These are phyloP conservation scores for Bombus confusus DNA, from an alignment of 1,140 invertebrate genomes.

Conservation along the genomic window DNA sequence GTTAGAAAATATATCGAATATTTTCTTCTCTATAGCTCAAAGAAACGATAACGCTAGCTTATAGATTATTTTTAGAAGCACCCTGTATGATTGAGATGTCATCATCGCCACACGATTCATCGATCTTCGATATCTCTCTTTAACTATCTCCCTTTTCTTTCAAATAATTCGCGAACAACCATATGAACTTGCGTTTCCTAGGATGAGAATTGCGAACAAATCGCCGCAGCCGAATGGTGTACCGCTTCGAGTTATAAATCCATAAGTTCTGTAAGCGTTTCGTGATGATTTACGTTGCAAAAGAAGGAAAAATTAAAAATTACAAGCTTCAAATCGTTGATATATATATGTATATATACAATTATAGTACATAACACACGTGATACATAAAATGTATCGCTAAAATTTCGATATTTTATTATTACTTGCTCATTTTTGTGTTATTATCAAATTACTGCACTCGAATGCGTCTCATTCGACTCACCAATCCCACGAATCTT, in stretches of 20 bases:
- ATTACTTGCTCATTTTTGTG: background rate
- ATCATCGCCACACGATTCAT: background rate
- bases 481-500: background rate
- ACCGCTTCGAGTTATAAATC: background rate
- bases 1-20: slow-evolving; percentile 20
- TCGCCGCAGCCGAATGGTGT: background rate
- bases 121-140: background rate
- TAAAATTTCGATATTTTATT: background rate
- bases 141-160: background rate
- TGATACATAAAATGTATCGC: background rate
- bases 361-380: background rate
- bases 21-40: background rate
- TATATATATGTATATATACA: background rate
- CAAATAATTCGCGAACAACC: slow-evolving; percentile 5
- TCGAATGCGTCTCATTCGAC: background rate
- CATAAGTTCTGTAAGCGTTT: background rate
- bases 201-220: background rate
- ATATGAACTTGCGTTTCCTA: background rate
- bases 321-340: background rate
- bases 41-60: slow-evolving; percentile 11
- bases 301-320: background rate
- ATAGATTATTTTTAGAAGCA: slow-evolving; percentile 35
- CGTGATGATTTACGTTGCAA: background rate
- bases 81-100: slow-evolving; percentile 31
- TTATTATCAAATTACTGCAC: background rate